phyloP scores from a whole-genome alignment of 92 coral and sea anemone genomes.

The Porites rus region DNA sequence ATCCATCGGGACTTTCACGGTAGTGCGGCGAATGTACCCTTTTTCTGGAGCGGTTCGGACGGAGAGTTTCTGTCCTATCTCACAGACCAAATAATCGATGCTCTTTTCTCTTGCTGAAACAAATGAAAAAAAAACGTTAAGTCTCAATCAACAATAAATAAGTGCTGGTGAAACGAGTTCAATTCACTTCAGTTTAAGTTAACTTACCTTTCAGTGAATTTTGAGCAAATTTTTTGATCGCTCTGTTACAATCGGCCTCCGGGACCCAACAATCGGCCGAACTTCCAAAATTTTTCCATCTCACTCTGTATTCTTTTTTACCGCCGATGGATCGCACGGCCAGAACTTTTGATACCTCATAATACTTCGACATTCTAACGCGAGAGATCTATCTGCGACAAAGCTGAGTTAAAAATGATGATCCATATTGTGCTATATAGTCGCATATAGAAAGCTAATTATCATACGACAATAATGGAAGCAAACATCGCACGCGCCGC shows the following conservation, averaged over 20 bases:
- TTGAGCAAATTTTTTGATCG: conserved; percentile 18
- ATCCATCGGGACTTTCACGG: conserved; percentile 26
- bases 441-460: no score
- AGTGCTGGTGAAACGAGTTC: conserved; percentile 5
- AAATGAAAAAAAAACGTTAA: background rate
- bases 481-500: no score
- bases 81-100: conserved; percentile 4
- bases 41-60: conserved; percentile 23
- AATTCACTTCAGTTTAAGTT: background rate
- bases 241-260: conserved; percentile 32
- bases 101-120: conserved; percentile 18
- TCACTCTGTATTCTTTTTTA: conserved; percentile 7
- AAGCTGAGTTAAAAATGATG: background rate
- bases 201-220: conserved; percentile 25
- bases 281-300: conserved; percentile 21
- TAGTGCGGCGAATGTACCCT: conserved; percentile 19
- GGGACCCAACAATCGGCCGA: conserved; percentile 15
- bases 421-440: background rate
- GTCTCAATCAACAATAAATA: background rate
- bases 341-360: conserved; percentile 20
- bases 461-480: no score
- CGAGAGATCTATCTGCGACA: conserved; percentile 5
- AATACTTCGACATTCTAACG: background rate
- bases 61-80: conserved; percentile 17
- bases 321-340: conserved; percentile 13